phyloP scores from a whole-genome alignment of 2,797 vertebrate genomes.

The Alectoris magna region DNA sequence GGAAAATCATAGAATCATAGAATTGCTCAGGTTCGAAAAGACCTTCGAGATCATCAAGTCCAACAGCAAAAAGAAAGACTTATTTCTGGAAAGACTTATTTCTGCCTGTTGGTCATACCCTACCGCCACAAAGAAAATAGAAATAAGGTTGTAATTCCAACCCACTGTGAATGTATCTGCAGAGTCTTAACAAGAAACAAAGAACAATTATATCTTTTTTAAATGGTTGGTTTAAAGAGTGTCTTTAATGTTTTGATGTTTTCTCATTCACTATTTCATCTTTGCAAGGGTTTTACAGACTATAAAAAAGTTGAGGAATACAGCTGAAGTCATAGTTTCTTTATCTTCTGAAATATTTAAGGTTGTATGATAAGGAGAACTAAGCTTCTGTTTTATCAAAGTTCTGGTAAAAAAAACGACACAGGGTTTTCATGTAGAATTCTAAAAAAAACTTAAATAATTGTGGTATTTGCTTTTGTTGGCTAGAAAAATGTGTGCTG shows the following conservation, averaged over 20 bases:
- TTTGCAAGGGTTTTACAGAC: not conserved
- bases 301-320: not conserved
- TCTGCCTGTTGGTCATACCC: not conserved
- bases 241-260: not conserved
- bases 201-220: not conserved
- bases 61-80: too few species aligned
- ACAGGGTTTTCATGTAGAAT: not conserved
- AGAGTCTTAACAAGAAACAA: not conserved
- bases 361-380: not conserved
- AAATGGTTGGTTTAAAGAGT: not conserved
- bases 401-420: not conserved
- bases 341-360: not conserved
- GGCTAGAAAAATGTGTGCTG: not conserved
- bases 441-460: not conserved
- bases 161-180: not conserved
- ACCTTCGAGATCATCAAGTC: too few species aligned
- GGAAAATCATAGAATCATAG: not conserved
- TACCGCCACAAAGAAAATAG: not conserved
- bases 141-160: not conserved
- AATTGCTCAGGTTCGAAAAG: too few species aligned
- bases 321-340: not conserved
- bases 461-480: not conserved
- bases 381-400: not conserved
- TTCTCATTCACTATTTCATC: not conserved
- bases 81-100: not conserved